phyloP scores from a whole-genome alignment of 2,888 invertebrate species.

The Drosophila meridiana region DNA sequence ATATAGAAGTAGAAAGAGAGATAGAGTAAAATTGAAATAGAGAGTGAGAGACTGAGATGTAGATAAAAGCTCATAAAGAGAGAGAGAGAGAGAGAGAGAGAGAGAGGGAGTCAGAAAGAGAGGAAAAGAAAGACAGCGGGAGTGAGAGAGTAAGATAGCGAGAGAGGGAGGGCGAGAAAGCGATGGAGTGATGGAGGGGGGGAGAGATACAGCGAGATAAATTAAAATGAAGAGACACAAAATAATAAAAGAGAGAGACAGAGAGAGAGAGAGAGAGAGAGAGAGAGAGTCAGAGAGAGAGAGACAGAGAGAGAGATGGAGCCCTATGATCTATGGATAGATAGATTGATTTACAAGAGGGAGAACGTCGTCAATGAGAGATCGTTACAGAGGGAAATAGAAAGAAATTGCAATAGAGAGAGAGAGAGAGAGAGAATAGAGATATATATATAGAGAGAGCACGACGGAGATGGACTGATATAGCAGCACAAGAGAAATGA shows the following conservation, averaged over 20 bases:
- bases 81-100: background rate
- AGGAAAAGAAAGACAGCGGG: too few relatives aligned
- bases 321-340: too few relatives aligned
- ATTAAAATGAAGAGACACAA: background rate
- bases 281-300: background rate
- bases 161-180: too few relatives aligned
- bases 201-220: background rate
- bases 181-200: too few relatives aligned
- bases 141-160: too few relatives aligned
- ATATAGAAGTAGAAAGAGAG: background rate
- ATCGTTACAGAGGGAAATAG: background rate
- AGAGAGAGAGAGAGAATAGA: background rate
- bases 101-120: background rate
- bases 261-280: background rate
- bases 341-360: background rate
- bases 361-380: too few relatives aligned
- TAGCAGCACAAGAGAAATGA: too few relatives aligned
- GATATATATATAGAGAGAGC: background rate
- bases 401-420: background rate
- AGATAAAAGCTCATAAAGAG: background rate
- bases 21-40: too few relatives aligned
- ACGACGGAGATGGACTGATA: background rate
- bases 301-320: too few relatives aligned
- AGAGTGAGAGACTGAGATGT: background rate
- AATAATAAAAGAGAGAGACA: background rate